Evolutionary conservation across 2,888 invertebrate species (phyloP).

Genomic region (Euplexia lucipara): DNA sequence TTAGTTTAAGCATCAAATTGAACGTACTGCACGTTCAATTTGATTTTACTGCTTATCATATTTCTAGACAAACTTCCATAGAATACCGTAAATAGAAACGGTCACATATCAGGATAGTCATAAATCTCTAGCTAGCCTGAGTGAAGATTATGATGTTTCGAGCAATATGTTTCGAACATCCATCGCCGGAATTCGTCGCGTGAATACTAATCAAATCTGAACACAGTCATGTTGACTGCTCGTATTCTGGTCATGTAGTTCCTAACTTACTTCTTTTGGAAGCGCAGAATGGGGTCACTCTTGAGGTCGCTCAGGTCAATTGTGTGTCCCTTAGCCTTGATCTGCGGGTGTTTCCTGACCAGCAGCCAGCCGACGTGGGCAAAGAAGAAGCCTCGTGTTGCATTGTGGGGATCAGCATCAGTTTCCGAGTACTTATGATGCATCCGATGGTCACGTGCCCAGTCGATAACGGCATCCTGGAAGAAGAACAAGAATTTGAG

Average conservation of each 20-base stretch:
- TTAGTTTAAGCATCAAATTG: no score
- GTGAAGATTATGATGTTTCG: background rate
- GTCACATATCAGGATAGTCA: background rate
- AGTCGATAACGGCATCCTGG: conserved; percentile 94
- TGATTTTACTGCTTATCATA: background rate
- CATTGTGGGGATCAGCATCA: conserved; percentile 98
- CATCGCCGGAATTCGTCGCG: background rate
- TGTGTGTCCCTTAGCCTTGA: conserved; percentile 95
- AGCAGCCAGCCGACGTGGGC: conserved; percentile 98
- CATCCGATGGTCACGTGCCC: conserved; percentile 95
- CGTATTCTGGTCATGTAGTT: background rate
- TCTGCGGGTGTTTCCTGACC: conserved; percentile 97
- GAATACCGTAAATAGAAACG: background rate
- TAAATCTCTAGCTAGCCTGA: background rate
- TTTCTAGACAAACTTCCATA: background rate
- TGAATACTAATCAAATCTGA: conserved; percentile 26
- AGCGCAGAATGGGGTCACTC: conserved; percentile 94
- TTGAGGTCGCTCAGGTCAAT: conserved; percentile 96
- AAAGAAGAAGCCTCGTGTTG: conserved; percentile 98
- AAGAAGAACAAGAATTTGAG: background rate
- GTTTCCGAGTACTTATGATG: conserved; percentile 98
- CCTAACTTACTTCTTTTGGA: conserved; percentile 95
- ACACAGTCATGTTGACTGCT: background rate
- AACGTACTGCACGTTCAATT: no score
- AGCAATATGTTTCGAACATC: conserved; percentile 17